A percentile compares a stretch with the other conserved stretches of the same genome.
Conservation (phyloP, 2,888 invertebrate species). For the Pseudococcus jackbeardsleyi region DNA sequence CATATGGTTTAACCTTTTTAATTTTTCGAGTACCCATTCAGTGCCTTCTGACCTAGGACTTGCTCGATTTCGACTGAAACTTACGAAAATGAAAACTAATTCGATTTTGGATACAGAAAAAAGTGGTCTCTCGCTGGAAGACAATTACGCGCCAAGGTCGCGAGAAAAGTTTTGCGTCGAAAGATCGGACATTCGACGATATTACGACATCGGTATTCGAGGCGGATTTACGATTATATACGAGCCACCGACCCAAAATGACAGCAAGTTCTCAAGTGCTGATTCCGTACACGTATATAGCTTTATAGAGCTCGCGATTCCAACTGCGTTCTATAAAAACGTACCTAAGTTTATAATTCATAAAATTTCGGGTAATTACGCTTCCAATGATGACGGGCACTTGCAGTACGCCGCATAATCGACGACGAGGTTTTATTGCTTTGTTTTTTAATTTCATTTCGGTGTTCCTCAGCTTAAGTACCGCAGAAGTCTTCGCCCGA, state of each 20-base stretch:
- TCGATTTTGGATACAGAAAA: too few species aligned
- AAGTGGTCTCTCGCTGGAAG: too few species aligned
- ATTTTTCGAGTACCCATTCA: too few species aligned
- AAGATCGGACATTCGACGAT: neutral
- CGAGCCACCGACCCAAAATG: neutral
- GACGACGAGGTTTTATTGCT: neutral
- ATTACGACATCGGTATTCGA: slow-evolving; percentile 1
- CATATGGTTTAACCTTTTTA: too few species aligned
- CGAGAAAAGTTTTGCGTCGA: neutral
- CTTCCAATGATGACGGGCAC: neutral
- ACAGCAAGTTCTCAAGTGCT: neutral
- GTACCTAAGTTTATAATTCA: neutral
- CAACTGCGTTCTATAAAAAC: too few species aligned
- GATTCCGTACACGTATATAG: neutral
- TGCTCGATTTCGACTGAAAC: too few species aligned
- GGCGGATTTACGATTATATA: slow-evolving; percentile 2
- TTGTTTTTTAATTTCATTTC: neutral
- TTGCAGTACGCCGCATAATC: neutral
- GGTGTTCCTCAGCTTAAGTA: neutral
- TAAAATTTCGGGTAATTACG: slow-evolving; percentile 1
- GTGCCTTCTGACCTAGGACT: too few species aligned
- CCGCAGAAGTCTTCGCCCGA: neutral
- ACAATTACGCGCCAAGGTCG: neutral
- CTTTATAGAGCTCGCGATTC: too few species aligned
- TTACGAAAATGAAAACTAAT: too few species aligned